phyloP scores from a whole-genome alignment of 1,140 invertebrate species.

The Tetragnatha versicolor region DNA sequence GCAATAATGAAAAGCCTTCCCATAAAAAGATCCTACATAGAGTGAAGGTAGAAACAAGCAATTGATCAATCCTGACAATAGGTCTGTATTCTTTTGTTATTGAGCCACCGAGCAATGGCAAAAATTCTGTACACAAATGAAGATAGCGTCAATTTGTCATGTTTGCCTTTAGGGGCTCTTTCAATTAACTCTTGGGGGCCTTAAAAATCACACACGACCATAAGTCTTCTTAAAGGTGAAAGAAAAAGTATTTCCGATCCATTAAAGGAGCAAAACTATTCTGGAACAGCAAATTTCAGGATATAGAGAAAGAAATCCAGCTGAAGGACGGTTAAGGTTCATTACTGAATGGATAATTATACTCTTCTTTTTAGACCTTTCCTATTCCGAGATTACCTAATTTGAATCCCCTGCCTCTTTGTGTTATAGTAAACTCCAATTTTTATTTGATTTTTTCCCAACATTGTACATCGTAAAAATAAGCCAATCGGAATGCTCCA shows the following conservation, averaged over 20 bases:
- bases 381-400: constrained; percentile 28
- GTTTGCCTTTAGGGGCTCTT: too few species aligned
- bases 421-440: constrained; percentile 34
- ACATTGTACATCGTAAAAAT: constrained; percentile 25
- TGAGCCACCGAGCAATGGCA: too few species aligned
- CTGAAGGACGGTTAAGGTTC: constrained; percentile 16
- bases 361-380: constrained; percentile 22
- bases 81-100: too few species aligned
- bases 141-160: too few species aligned
- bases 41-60: too few species aligned
- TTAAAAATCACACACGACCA: constrained; percentile 11
- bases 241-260: background rate
- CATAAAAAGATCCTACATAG: too few species aligned
- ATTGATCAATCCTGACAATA: too few species aligned
- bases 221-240: background rate
- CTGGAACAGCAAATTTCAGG: constrained; percentile 19
- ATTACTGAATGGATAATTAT: constrained; percentile 43
- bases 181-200: too few species aligned
- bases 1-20: too few species aligned
- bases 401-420: constrained; percentile 26
- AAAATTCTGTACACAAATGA: too few species aligned
- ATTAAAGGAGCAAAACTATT: constrained; percentile 25
- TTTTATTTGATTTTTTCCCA: constrained; percentile 19
- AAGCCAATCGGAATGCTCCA: constrained; percentile 16
- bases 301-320: constrained; percentile 15